These are phyloP conservation scores for Eremobia ochroleuca DNA, from an alignment of 2,888 invertebrate species.

Conservation along the genomic window DNA sequence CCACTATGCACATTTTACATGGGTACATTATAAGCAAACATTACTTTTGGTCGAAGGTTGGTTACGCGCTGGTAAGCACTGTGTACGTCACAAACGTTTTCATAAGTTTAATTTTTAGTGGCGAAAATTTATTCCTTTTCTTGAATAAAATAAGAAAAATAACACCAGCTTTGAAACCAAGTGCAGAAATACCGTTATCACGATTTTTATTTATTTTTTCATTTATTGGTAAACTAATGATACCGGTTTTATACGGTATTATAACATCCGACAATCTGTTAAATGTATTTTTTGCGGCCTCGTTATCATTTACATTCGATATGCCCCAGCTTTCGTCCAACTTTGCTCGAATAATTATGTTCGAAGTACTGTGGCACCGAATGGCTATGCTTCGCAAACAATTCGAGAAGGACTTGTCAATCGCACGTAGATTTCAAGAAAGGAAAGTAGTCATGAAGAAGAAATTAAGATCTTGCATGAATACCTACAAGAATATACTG, in stretches of 20 bases:
- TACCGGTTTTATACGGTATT: background rate
- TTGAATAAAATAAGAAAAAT: background rate
- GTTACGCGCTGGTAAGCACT: too few species aligned
- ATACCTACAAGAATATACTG: conserved; percentile 25
- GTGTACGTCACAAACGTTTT: background rate
- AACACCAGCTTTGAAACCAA: too few species aligned
- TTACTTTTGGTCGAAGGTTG: rapidly evolving
- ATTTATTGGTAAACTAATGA: rapidly evolving
- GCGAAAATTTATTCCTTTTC: conserved; percentile 13
- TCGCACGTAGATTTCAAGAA: conserved; percentile 12
- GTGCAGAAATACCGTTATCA: conserved; percentile 8
- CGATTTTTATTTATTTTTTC: background rate
- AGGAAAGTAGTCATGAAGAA: conserved; percentile 3
- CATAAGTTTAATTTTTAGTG: background rate
- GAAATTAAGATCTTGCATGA: background rate
- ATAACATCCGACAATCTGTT: rapidly evolving
- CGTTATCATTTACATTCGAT: background rate
- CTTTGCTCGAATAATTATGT: conserved; percentile 19
- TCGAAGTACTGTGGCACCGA: conserved; percentile 28
- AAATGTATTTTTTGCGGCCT: rapidly evolving
- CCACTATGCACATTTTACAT: background rate
- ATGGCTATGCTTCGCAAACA: conserved; percentile 8
- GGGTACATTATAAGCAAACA: rapidly evolving
- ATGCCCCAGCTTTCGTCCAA: background rate
- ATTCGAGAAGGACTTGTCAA: background rate